phyloP scores from a whole-genome alignment of 1,140 invertebrate species.

The Drosophila pandora region DNA sequence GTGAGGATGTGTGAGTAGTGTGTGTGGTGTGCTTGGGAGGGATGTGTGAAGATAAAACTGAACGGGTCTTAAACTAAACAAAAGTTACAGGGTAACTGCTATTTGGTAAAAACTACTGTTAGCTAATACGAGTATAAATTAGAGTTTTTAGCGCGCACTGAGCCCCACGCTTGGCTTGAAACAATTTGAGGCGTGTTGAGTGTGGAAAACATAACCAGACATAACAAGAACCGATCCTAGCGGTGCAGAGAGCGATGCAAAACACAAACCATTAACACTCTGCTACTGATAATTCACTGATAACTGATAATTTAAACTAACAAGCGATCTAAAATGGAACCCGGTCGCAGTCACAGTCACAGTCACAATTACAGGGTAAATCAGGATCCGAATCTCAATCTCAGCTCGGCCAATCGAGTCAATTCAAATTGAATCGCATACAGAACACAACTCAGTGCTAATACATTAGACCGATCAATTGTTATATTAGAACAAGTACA shows the following conservation, averaged over 20 bases:
- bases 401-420: slow-evolving; percentile 57
- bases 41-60: slow-evolving; percentile 42
- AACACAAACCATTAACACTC: slow-evolving; percentile 56
- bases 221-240: slow-evolving; percentile 47
- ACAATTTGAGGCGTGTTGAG: slow-evolving; percentile 25
- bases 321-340: slow-evolving; percentile 58
- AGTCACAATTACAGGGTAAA: slow-evolving; percentile 36
- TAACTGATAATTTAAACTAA: slow-evolving; percentile 43
- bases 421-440: slow-evolving; percentile 40
- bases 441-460: slow-evolving; percentile 68
- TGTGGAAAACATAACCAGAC: slow-evolving; percentile 45
- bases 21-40: slow-evolving; percentile 1
- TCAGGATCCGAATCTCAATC: slow-evolving; percentile 21
- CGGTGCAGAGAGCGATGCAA: slow-evolving; percentile 12
- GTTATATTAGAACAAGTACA: slow-evolving; percentile 51
- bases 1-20: slow-evolving; percentile 19
- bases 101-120: slow-evolving; percentile 49
- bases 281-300: slow-evolving; percentile 20
- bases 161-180: slow-evolving; percentile 49
- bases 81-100: slow-evolving; percentile 56
- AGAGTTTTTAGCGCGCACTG: slow-evolving; percentile 54
- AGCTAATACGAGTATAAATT: slow-evolving; percentile 53
- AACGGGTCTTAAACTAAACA: slow-evolving; percentile 65
- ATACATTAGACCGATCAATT: slow-evolving; percentile 53
- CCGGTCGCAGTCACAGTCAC: slow-evolving; percentile 37